Percentiles rank a stretch among this genome's conserved stretches.
Evolutionary conservation across 2,113 vertebrate genomes (phyloP).

Genomic region (Lepisosteus oculatus): DNA sequence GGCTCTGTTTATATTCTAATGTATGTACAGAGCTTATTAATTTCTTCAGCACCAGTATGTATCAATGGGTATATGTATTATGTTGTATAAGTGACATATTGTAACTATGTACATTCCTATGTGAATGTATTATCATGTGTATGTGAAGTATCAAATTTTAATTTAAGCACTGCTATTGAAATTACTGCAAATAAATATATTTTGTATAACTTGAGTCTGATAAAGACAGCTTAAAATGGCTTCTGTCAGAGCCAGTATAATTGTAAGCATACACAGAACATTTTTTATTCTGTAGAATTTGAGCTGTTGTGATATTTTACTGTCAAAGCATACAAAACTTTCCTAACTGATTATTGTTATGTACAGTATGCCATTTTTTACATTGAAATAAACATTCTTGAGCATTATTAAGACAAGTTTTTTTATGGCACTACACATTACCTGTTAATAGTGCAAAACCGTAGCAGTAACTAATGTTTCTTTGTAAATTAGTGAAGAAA

Average conservation of each 20-base stretch:
- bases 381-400: constrained; percentile 62
- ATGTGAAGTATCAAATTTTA: constrained; percentile 42
- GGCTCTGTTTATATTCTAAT: constrained; percentile 43
- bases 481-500: no score
- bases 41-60: constrained; percentile 30
- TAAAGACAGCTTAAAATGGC: constrained; percentile 2
- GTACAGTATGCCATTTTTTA: constrained; percentile 59
- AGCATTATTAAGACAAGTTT: constrained; percentile 38
- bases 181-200: constrained; percentile 34
- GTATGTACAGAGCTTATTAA: constrained; percentile 47
- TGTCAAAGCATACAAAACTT: constrained; percentile 54
- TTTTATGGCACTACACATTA: no score
- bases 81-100: constrained; percentile 36
- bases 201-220: constrained; percentile 33
- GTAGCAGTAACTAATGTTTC: no score
- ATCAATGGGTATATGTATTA: constrained; percentile 40
- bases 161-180: constrained; percentile 40
- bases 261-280: constrained; percentile 30
- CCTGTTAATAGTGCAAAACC: no score
- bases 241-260: constrained; percentile 37
- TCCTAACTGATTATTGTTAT: constrained; percentile 55
- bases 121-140: constrained; percentile 50
- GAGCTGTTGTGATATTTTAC: constrained; percentile 62
- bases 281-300: constrained; percentile 50
- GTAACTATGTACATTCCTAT: constrained; percentile 38